phyloP scores from a whole-genome alignment of 2,888 invertebrate genomes.

The Tachina fera region DNA sequence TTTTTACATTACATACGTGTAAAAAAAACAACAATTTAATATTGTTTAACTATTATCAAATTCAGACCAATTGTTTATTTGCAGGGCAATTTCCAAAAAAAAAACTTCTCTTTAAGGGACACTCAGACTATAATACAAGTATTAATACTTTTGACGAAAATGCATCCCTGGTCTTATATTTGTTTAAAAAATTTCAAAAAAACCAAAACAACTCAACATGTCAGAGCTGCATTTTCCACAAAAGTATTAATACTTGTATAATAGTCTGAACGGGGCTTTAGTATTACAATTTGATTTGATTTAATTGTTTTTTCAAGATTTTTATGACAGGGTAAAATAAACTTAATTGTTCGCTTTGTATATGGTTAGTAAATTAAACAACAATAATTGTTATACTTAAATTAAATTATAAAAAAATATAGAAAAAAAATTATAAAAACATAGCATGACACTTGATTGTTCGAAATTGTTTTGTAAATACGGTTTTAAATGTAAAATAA shows the following conservation, averaged over 20 bases:
- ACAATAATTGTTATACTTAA: slow-evolving; percentile 41
- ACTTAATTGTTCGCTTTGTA: slow-evolving; percentile 22
- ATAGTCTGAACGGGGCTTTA: too few species aligned
- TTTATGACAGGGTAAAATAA: slow-evolving; percentile 33
- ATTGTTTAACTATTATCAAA: slow-evolving; percentile 65
- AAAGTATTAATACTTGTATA: too few species aligned
- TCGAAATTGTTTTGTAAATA: slow-evolving; percentile 61
- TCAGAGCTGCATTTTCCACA: too few species aligned
- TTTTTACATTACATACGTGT: slow-evolving; percentile 57
- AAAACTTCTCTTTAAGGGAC: slow-evolving; percentile 52
- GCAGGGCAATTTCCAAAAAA: slow-evolving; percentile 32
- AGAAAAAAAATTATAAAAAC: slow-evolving; percentile 38
- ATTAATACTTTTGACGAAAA: too few species aligned
- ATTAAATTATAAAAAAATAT: slow-evolving; percentile 36
- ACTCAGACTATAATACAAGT: too few species aligned
- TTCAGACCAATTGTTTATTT: slow-evolving; percentile 69
- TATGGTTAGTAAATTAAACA: slow-evolving; percentile 58
- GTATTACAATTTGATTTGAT: slow-evolving; percentile 50
- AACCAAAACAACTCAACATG: too few species aligned
- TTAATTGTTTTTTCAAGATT: slow-evolving; percentile 42
- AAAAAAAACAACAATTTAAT: slow-evolving; percentile 43
- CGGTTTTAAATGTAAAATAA: slow-evolving; percentile 47
- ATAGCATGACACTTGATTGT: slow-evolving; percentile 66
- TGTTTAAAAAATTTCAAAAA: too few species aligned
- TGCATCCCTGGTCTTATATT: too few species aligned